A percentile compares a stretch with the other conserved stretches of the same genome.
phyloP scores from a whole-genome alignment of 92 coral and sea anemone genomes.

The Paramuricea clavata region DNA sequence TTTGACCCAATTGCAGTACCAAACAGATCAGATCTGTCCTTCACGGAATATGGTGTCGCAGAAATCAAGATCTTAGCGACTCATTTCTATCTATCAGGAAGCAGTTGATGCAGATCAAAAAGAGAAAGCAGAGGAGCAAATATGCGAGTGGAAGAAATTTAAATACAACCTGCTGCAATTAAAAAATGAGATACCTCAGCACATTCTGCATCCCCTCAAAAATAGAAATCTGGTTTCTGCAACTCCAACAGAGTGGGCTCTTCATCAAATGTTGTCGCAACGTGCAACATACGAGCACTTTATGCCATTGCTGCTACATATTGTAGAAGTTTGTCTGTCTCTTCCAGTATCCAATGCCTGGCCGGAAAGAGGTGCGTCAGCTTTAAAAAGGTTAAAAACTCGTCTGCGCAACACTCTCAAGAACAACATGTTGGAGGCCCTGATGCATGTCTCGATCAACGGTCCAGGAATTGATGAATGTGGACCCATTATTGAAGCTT shows the following conservation, averaged over 20 bases:
- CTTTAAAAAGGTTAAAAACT: constrained; percentile 42
- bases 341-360: no score
- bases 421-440: constrained; percentile 19
- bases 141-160: constrained; percentile 75
- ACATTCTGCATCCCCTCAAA: no score
- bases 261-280: no score
- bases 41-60: constrained; percentile 61
- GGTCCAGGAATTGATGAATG: constrained; percentile 20
- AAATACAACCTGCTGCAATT: constrained; percentile 72
- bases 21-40: constrained; percentile 41
- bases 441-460: constrained; percentile 5
- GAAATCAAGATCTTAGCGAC: constrained; percentile 65
- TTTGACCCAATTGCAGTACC: constrained; percentile 67
- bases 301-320: no score
- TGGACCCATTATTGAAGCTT: not conserved
- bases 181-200: no score
- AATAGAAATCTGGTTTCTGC: no score
- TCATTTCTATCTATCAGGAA: constrained; percentile 50
- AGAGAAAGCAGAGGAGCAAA: constrained; percentile 64
- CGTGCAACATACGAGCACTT: no score
- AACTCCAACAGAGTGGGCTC: no score
- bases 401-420: constrained; percentile 47
- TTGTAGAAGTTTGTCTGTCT: no score
- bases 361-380: no score
- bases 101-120: constrained; percentile 9